Evolutionary conservation across 1,140 invertebrate genomes (phyloP).

Genomic region (Ceratina calcarata): DNA sequence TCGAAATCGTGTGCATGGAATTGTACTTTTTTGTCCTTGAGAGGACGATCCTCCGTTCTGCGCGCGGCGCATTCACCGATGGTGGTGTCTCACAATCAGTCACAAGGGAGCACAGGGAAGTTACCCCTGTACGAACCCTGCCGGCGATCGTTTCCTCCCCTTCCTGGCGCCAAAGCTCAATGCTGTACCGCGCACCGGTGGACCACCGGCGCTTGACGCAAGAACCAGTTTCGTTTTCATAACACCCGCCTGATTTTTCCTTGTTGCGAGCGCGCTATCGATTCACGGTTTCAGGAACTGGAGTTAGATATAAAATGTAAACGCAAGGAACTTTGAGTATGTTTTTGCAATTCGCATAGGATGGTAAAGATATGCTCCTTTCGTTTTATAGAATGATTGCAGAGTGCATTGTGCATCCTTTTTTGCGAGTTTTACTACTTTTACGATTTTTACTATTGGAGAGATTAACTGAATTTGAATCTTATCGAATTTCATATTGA

Average conservation of each 20-base stretch:
- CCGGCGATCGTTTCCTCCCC: background rate
- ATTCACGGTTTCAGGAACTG: background rate
- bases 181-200: background rate
- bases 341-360: background rate
- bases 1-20: slow-evolving; percentile 45
- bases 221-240: background rate
- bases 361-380: background rate
- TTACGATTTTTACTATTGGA: background rate
- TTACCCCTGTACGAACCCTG: slow-evolving; percentile 29
- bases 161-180: slow-evolving; percentile 2
- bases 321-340: background rate
- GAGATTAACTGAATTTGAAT: background rate
- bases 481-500: background rate
- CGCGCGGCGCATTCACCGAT: slow-evolving; percentile 60
- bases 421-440: no score
- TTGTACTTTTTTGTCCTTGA: slow-evolving; percentile 75
- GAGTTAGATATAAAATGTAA: background rate
- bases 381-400: background rate
- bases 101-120: slow-evolving; percentile 36
- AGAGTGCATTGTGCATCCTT: background rate
- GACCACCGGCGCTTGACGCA: background rate
- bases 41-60: slow-evolving; percentile 68
- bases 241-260: background rate
- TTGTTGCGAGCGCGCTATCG: background rate
- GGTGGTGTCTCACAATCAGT: slow-evolving; percentile 3